Conservation (phyloP, 2,113 vertebrate species). For the Rhineura floridana region DNA sequence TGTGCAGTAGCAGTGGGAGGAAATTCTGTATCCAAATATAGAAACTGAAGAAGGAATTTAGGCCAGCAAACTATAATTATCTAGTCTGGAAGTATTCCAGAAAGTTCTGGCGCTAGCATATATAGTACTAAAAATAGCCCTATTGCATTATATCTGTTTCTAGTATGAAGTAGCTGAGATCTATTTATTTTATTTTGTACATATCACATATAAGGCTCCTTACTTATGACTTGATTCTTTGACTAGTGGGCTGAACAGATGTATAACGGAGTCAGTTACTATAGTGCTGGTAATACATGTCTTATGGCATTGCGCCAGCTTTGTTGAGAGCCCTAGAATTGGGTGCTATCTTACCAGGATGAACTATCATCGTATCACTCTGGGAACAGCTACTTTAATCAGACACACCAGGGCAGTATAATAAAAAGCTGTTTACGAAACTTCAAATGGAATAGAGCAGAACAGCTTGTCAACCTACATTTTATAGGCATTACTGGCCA, state of each 20-base stretch:
- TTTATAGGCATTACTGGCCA: neutral
- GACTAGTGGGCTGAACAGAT: neutral
- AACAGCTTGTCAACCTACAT: neutral
- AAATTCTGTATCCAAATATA: neutral
- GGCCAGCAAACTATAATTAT: fast-evolving
- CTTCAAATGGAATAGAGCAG: neutral
- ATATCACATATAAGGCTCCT: neutral
- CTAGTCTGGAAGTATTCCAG: neutral
- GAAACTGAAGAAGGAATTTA: neutral
- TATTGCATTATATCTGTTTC: neutral
- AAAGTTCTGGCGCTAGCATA: neutral
- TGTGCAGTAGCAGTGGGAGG: neutral
- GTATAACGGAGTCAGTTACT: neutral
- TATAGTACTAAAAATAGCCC: neutral
- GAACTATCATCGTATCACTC: neutral
- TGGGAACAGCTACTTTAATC: neutral
- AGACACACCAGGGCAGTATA: neutral
- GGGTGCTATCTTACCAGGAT: neutral
- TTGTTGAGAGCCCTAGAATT: neutral
- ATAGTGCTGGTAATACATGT: neutral
- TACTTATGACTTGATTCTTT: neutral
- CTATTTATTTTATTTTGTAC: neutral
- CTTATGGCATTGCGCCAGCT: neutral
- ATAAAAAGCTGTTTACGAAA: neutral
- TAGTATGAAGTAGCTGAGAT: neutral